Conservation (phyloP, 1,140 invertebrate genomes). For the Camponotus pennsylvanicus region DNA sequence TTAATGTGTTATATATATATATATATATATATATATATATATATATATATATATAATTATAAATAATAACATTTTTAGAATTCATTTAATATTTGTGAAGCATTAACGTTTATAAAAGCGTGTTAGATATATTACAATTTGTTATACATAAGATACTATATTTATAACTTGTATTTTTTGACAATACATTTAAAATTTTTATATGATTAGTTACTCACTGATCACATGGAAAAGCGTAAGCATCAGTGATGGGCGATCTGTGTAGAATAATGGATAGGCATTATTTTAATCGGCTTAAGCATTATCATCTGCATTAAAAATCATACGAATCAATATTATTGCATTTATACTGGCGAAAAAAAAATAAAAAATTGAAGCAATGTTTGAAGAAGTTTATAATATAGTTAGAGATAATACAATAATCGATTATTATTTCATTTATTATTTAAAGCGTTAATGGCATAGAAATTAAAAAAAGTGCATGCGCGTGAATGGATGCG, state of each 20-base stretch:
- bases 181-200: slow-evolving; percentile 25
- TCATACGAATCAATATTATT: slow-evolving; percentile 15
- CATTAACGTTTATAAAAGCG: neutral
- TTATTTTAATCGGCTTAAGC: slow-evolving; percentile 6
- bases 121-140: neutral
- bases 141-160: too few species aligned
- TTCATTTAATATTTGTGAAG: neutral
- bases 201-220: slow-evolving; percentile 87
- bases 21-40: too few species aligned
- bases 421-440: neutral
- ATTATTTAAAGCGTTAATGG: slow-evolving; percentile 18
- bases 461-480: slow-evolving; percentile 1
- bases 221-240: slow-evolving; percentile 89
- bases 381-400: neutral
- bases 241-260: slow-evolving; percentile 88
- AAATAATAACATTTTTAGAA: neutral
- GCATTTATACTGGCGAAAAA: neutral
- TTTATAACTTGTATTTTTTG: too few species aligned
- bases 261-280: slow-evolving; percentile 70
- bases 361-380: slow-evolving; percentile 1
- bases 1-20: neutral
- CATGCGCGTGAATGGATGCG: neutral
- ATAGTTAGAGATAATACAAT: neutral
- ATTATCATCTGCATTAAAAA: neutral
- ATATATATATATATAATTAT: neutral